Evolutionary conservation across 2,888 invertebrate genomes (phyloP).

Genomic region (Slavum lentiscoides): DNA sequence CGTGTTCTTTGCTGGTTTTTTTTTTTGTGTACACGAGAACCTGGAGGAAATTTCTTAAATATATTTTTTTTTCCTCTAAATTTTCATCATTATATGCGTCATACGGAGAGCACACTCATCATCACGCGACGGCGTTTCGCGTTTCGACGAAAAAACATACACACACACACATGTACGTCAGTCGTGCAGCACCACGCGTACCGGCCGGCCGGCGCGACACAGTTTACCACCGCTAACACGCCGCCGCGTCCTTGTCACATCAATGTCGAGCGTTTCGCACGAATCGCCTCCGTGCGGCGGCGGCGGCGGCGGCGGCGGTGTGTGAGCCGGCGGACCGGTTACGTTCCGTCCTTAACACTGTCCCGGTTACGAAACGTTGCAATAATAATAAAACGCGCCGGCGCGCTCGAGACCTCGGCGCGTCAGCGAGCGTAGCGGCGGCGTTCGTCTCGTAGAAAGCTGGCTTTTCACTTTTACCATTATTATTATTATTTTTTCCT

Average conservation of each 20-base stretch:
- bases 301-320: neutral
- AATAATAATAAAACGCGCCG: neutral
- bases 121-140: too few relatives aligned
- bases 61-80: too few relatives aligned
- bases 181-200: too few relatives aligned
- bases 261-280: conserved; percentile 49
- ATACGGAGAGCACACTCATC: too few relatives aligned
- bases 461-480: conserved; percentile 50
- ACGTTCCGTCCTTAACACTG: conserved; percentile 50
- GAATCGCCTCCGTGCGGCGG: conserved; percentile 3
- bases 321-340: conserved; percentile 20
- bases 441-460: conserved; percentile 34
- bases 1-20: too few relatives aligned
- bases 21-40: too few relatives aligned
- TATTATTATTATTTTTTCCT: neutral
- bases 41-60: too few relatives aligned
- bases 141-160: too few relatives aligned
- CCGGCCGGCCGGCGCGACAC: conserved; percentile 21
- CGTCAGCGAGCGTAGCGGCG: neutral
- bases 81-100: too few relatives aligned
- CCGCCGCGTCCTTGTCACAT: conserved; percentile 45
- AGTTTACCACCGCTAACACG: conserved; percentile 6
- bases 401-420: neutral
- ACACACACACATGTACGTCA: too few relatives aligned
- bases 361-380: conserved; percentile 43